These are phyloP conservation scores for Helogale parvula DNA, from an alignment of 2,113 vertebrate species.

Conservation along the genomic window DNA sequence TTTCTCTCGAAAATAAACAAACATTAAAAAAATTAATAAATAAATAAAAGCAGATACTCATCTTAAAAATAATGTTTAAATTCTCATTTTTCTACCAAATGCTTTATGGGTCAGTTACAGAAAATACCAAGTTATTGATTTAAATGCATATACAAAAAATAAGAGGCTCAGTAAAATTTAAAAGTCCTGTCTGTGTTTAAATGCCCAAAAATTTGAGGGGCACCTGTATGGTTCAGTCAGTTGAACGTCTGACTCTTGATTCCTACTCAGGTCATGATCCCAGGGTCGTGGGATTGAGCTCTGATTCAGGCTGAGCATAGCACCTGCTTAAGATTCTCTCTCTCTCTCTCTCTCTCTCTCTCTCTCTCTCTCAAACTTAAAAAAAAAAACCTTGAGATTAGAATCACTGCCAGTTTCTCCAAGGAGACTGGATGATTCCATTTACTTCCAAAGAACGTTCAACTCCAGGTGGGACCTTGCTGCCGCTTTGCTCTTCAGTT, in stretches of 20 bases:
- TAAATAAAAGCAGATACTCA: not conserved
- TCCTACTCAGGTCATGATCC: too few relatives aligned
- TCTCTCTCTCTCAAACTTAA: too few relatives aligned
- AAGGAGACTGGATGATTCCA: slow-evolving; percentile 32
- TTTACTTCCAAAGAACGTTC: slow-evolving; percentile 29
- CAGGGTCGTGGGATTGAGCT: too few relatives aligned
- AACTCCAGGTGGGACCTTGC: not conserved
- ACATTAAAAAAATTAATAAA: too few relatives aligned
- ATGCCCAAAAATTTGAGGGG: not conserved
- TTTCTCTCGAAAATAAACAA: too few relatives aligned
- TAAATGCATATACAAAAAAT: not conserved
- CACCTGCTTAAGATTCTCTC: too few relatives aligned
- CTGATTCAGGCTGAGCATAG: too few relatives aligned
- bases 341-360: too few relatives aligned
- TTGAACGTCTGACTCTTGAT: too few relatives aligned
- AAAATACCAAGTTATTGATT: slow-evolving; percentile 23
- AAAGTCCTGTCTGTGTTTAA: not conserved
- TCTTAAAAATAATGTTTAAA: slow-evolving; percentile 39
- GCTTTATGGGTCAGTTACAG: slow-evolving; percentile 20
- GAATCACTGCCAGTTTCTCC: slow-evolving; percentile 15
- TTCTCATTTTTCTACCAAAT: slow-evolving; percentile 26
- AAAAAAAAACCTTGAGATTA: not conserved
- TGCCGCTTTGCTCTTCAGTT: slow-evolving; percentile 8
- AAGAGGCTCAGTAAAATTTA: slow-evolving; percentile 27
- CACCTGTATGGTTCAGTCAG: too few relatives aligned